These are phyloP conservation scores for Crocidura indochinensis DNA, from an alignment of 2,797 vertebrate genomes.

Conservation along the genomic window DNA sequence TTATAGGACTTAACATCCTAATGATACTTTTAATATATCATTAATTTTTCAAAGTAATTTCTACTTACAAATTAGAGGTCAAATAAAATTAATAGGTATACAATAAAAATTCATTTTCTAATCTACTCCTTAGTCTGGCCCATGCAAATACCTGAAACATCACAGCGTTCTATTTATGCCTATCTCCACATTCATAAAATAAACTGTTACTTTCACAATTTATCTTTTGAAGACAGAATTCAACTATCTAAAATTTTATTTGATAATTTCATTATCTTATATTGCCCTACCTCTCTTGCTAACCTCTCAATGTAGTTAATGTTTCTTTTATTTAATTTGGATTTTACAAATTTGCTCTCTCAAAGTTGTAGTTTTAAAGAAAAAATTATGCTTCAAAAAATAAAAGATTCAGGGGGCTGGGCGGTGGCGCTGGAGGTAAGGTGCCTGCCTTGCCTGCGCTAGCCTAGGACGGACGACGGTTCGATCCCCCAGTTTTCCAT, in stretches of 20 bases:
- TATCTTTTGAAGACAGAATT: slow-evolving; percentile 57
- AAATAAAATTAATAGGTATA: slow-evolving; percentile 76
- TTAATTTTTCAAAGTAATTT: slow-evolving; percentile 76
- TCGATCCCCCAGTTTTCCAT: too few species aligned
- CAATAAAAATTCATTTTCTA: slow-evolving; percentile 77
- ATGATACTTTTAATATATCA: slow-evolving; percentile 68
- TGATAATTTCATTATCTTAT: slow-evolving; percentile 6
- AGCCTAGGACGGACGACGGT: too few species aligned
- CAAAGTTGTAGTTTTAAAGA: background rate
- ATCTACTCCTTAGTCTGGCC: slow-evolving; percentile 74
- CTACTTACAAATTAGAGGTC: slow-evolving; percentile 77
- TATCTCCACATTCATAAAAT: slow-evolving; percentile 39
- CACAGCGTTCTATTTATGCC: slow-evolving; percentile 44
- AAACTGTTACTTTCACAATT: slow-evolving; percentile 7
- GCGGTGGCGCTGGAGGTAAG: too few species aligned
- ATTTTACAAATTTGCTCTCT: background rate
- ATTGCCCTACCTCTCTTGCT: background rate
- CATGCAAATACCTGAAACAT: slow-evolving; percentile 77
- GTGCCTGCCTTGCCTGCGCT: too few species aligned
- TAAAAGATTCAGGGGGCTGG: too few species aligned
- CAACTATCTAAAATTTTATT: slow-evolving; percentile 47
- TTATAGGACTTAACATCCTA: slow-evolving; percentile 30
- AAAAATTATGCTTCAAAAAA: background rate
- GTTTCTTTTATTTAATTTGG: slow-evolving; percentile 4
- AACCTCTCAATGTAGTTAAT: background rate